phyloP scores from a whole-genome alignment of 2,113 vertebrate genomes.

The Zootoca vivipara region DNA sequence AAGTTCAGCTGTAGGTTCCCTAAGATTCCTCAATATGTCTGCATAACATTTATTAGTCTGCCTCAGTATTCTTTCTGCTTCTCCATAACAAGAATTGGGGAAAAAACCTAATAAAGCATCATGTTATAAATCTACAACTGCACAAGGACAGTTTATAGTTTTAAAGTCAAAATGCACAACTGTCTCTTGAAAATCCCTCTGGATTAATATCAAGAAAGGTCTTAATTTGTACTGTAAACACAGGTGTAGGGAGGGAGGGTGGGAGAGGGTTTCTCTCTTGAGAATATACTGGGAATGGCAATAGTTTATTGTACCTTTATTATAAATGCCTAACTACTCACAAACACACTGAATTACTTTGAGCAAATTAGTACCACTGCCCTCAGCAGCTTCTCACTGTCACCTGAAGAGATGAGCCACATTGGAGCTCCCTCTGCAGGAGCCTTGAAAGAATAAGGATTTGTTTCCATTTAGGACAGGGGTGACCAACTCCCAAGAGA shows the following conservation, averaged over 20 bases:
- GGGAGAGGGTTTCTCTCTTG: not conserved
- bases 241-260: not conserved
- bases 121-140: not conserved
- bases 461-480: not conserved
- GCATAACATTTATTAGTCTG: not conserved
- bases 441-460: conserved; percentile 36
- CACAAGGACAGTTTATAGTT: not conserved
- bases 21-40: not conserved
- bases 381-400: not conserved
- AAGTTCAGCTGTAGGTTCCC: not conserved
- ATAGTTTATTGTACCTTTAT: not conserved
- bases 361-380: not conserved
- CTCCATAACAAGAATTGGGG: not conserved
- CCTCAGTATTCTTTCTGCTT: not conserved
- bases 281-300: not conserved
- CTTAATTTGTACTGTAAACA: not conserved
- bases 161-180: not conserved
- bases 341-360: not conserved
- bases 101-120: not conserved
- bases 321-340: not conserved
- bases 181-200: not conserved
- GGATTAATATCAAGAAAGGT: not conserved
- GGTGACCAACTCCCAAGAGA: no score
- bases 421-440: conserved; percentile 68
- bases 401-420: conserved; percentile 15